Evolutionary conservation across 2,888 invertebrate genomes (phyloP), one percentile per base, ranked within the genome.

Genomic region (Neuroscelio doddi): DNA sequence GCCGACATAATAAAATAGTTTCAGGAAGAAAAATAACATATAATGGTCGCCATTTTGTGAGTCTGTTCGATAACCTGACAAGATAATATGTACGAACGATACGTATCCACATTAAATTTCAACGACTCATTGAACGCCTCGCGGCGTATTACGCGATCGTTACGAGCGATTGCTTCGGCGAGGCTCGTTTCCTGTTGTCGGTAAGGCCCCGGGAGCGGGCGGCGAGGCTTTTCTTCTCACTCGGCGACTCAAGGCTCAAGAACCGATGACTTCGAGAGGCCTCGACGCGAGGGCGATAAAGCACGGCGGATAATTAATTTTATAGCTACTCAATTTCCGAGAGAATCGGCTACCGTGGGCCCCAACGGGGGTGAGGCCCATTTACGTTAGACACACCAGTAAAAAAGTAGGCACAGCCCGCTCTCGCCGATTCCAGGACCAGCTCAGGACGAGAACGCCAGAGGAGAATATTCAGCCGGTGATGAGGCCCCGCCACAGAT

Each of bases 271-370:
- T 63, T 57, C 72, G 70, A 59, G 62, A 65, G 66, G 66, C 70
- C 64, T 62, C 64, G 63, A 50, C 64, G 59, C 62, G 65, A 63
- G 70, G 73, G 76, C 80, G 80, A 81, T 83, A 83, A 83, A 83
- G 80, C 76, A 82, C 78, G 76, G 70, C 72, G 76, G 80, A 82
- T 84, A 84, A 84, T 84, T 84, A 83, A 84, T 84, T 84, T 84
- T 83, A 83, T 83, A 80, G 83, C 83, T 80, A 80, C 79, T 83
- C 83, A 83, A 84, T 84, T 83, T 82, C 79, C 79, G 76, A 79
- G 76, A 77, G 81, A 81, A 80, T 80, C 77, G 77, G 80, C 82
- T 82, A 82, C 82, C 77, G 82, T 77, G 72, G 71, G 64, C 70
- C 68, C 52, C 73, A 56, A 68, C 70, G 68, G 68, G 70, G 58